phyloP scores from a whole-genome alignment of 1,140 invertebrate species.

The Arctopsyche grandis region DNA sequence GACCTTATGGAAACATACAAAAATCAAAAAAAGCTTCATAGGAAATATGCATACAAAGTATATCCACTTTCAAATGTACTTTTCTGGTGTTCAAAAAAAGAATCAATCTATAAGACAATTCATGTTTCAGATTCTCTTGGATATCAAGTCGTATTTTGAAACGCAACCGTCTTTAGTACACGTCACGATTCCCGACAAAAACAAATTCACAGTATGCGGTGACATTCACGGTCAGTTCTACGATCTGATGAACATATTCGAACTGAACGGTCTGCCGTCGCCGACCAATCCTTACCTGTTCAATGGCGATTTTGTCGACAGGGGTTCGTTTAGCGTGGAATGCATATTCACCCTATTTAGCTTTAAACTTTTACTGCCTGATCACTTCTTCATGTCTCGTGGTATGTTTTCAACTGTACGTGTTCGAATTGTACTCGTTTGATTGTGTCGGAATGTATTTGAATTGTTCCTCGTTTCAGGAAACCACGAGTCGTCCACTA shows the following conservation, averaged over 20 bases:
- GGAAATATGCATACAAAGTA: conserved; percentile 97
- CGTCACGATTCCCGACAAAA: conserved; percentile 84
- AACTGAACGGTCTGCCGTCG: conserved; percentile 95
- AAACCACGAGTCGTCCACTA: conserved; percentile 97
- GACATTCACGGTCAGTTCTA: conserved; percentile 99
- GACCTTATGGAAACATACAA: conserved; percentile 93
- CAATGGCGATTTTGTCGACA: conserved; percentile 99
- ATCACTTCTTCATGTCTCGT: conserved; percentile 98
- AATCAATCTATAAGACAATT: not conserved
- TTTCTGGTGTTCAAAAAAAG: conserved; percentile 63
- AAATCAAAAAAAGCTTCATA: conserved; percentile 92
- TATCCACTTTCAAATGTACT: conserved; percentile 40
- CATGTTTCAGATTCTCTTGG: conserved; percentile 84
- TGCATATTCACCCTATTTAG: conserved; percentile 98
- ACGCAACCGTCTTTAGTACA: conserved; percentile 90
- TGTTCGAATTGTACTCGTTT: conserved; percentile 48
- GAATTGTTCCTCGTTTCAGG: conserved; percentile 69
- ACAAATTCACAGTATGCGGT: conserved; percentile 99
- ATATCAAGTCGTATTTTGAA: conserved; percentile 88
- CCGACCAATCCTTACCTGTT: conserved; percentile 97
- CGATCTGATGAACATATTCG: conserved; percentile 98
- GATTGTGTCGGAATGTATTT: not conserved
- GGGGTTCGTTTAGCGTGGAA: conserved; percentile 99
- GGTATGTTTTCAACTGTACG: conserved; percentile 67
- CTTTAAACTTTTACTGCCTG: conserved; percentile 96